A percentile compares a stretch with the other conserved stretches of the same genome.
Conservation (phyloP, 2,888 invertebrate species). For the Plutella xylostella region DNA sequence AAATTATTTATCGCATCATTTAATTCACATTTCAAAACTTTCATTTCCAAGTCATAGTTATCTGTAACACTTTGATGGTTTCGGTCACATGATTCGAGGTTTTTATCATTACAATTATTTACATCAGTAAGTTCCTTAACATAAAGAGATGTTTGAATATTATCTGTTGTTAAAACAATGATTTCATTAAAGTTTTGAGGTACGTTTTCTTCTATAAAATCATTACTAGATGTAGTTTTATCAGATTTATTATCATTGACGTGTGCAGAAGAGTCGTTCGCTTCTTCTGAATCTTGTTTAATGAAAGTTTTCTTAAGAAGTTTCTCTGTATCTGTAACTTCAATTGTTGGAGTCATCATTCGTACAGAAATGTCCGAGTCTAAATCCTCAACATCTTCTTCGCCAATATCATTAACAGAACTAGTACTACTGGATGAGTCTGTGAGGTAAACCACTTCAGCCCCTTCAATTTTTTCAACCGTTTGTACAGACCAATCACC, state of each 20-base stretch:
- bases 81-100: conserved; percentile 1
- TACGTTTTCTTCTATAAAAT: conserved; percentile 10
- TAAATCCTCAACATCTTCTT: conserved; percentile 51
- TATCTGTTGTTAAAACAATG: conserved; percentile 45
- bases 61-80: neutral
- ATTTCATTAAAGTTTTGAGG: no score
- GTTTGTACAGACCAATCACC: conserved; percentile 64
- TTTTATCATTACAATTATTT: conserved; percentile 11
- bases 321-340: conserved; percentile 56
- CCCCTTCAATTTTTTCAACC: conserved; percentile 67
- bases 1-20: conserved; percentile 60
- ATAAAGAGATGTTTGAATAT: conserved; percentile 48
- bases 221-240: conserved; percentile 6
- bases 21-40: conserved; percentile 56
- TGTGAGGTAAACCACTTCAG: conserved; percentile 77
- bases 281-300: conserved; percentile 12
- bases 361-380: conserved; percentile 59
- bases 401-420: conserved; percentile 66
- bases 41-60: conserved; percentile 45
- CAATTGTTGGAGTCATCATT: conserved; percentile 62
- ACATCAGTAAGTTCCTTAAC: conserved; percentile 42
- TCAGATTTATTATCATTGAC: conserved; percentile 13
- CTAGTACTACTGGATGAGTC: conserved; percentile 75
- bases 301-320: conserved; percentile 45
- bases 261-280: neutral